These are phyloP conservation scores for Synanceia verrucosa DNA, from an alignment of 2,797 vertebrate genomes.

Conservation along the genomic window DNA sequence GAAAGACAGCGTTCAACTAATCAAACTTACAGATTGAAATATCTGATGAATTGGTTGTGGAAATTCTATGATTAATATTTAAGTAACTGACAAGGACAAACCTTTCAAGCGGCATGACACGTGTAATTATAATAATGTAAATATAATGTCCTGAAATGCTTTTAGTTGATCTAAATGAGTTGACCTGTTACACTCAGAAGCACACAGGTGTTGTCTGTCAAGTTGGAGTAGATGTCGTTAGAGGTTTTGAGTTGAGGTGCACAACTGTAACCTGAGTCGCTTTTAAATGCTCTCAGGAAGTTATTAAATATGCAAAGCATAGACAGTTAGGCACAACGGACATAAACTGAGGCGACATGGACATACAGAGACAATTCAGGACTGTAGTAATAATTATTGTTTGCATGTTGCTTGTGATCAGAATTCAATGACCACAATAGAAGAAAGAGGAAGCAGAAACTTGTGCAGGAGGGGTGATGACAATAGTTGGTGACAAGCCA, in stretches of 20 bases:
- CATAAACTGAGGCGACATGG: neutral
- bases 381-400: neutral
- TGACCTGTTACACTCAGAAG: neutral
- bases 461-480: neutral
- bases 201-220: neutral
- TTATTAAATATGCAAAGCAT: slow-evolving; percentile 80
- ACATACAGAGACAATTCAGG: neutral
- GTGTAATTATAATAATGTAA: too few relatives aligned
- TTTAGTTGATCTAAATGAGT: neutral
- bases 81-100: neutral
- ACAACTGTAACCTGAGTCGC: slow-evolving; percentile 66
- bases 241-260: slow-evolving; percentile 30
- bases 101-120: neutral
- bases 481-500: neutral
- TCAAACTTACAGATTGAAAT: neutral
- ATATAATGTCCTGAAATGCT: too few relatives aligned
- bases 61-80: neutral
- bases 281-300: slow-evolving; percentile 57
- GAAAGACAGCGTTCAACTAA: neutral
- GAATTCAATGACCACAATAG: neutral
- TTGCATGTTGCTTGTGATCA: neutral
- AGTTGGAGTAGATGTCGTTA: slow-evolving; percentile 4
- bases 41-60: neutral
- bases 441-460: neutral
- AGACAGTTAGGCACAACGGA: slow-evolving; percentile 42